phyloP scores from a whole-genome alignment of 2,113 vertebrate species.

The Dunckerocampus dactyliophorus region DNA sequence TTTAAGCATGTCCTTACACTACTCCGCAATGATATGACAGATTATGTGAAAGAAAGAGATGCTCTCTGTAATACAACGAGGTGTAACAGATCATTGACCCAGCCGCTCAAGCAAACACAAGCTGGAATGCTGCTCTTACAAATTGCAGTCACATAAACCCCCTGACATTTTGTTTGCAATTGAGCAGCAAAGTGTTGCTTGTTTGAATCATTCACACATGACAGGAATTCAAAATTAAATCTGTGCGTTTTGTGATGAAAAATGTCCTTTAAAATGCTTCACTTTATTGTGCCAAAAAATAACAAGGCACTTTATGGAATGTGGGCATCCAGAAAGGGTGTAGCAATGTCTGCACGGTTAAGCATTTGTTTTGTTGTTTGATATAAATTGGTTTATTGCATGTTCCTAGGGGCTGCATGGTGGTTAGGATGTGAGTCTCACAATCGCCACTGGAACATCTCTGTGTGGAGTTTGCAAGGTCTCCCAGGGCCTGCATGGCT shows the following conservation, averaged over 20 bases:
- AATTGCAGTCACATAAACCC: conserved; percentile 54
- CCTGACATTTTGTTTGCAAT: conserved; percentile 60
- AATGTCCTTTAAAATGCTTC: conserved; percentile 29
- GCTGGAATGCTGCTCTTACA: conserved; percentile 60
- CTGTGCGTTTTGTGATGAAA: conserved; percentile 18
- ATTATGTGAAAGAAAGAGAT: conserved; percentile 26
- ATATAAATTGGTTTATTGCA: too few species aligned
- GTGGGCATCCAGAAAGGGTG: neutral
- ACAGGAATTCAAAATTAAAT: conserved; percentile 48
- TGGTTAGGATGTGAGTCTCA: too few species aligned
- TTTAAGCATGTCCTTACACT: conserved; percentile 21
- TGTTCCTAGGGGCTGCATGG: too few species aligned
- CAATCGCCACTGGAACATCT: too few species aligned
- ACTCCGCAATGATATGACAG: conserved; percentile 36
- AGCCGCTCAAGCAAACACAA: conserved; percentile 49
- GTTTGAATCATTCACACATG: conserved; percentile 43
- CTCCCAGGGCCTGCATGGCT: too few species aligned
- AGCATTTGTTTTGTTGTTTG: too few species aligned
- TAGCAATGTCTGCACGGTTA: too few species aligned
- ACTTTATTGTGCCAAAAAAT: conserved; percentile 18
- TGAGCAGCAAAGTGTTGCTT: conserved; percentile 48
- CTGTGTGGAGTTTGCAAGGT: too few species aligned
- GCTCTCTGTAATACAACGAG: conserved; percentile 31
- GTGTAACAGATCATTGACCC: conserved; percentile 60
- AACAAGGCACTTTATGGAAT: neutral